Percentiles rank a stretch among this genome's conserved stretches.
These are phyloP conservation scores for Sphaeridia pumilis DNA, from an alignment of 2,888 invertebrate genomes.

Conservation along the genomic window DNA sequence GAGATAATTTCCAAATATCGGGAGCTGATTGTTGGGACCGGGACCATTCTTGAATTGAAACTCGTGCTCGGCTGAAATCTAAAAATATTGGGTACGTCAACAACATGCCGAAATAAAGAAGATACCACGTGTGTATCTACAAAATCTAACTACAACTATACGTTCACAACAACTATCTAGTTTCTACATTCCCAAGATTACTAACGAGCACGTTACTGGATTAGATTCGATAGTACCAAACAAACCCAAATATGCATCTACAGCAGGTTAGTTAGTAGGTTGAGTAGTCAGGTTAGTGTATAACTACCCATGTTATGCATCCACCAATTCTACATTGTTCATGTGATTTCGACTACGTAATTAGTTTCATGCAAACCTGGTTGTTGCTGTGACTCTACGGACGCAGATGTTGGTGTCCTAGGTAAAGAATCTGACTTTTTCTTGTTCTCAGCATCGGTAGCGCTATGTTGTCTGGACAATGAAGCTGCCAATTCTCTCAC, in stretches of 20 bases:
- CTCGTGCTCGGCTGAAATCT: constrained; percentile 35
- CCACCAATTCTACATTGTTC: not conserved
- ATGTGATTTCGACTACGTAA: no score
- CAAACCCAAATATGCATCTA: no score
- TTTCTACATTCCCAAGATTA: no score
- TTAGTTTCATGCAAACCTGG: constrained; percentile 35
- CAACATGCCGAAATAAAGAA: constrained; percentile 15
- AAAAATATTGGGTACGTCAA: constrained; percentile 7
- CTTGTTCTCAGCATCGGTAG: constrained; percentile 21
- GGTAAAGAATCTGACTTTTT: constrained; percentile 33
- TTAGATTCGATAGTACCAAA: no score
- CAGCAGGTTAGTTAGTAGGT: no score
- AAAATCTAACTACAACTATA: no score
- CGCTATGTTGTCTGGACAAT: constrained; percentile 36
- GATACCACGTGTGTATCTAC: no score
- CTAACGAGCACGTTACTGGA: no score
- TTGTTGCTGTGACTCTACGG: constrained; percentile 20
- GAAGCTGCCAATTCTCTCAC: constrained; percentile 47
- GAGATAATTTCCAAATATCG: constrained; percentile 34
- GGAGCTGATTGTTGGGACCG: constrained; percentile 32
- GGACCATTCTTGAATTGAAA: constrained; percentile 34
- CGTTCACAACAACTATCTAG: no score
- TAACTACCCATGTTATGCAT: not conserved
- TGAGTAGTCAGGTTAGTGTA: no score
- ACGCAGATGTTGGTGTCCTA: constrained; percentile 19